phyloP scores from a whole-genome alignment of 2,888 invertebrate species.

The Trichopoda pennipes region DNA sequence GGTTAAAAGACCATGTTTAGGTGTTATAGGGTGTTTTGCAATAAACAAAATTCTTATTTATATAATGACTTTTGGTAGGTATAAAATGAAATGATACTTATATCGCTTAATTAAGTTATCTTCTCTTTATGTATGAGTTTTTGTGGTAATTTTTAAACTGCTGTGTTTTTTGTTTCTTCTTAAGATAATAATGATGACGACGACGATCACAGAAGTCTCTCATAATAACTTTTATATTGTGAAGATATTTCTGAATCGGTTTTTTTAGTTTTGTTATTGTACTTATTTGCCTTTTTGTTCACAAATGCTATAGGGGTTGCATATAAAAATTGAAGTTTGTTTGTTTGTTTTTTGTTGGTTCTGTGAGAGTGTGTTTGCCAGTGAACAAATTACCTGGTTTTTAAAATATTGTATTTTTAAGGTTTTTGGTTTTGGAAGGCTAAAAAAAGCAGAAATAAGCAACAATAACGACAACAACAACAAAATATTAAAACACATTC shows the following conservation, averaged over 20 bases:
- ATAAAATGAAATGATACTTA: conserved; percentile 63
- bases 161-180: conserved; percentile 32
- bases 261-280: conserved; percentile 11
- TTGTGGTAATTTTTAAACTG: conserved; percentile 65
- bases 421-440: conserved; percentile 16
- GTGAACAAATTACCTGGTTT: conserved; percentile 65
- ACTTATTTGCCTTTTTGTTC: conserved; percentile 31
- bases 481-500: conserved; percentile 46
- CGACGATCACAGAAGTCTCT: conserved; percentile 54
- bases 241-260: conserved; percentile 45
- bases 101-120: conserved; percentile 69
- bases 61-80: conserved; percentile 31
- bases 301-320: conserved; percentile 51
- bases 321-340: conserved; percentile 3
- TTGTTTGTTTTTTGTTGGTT: background rate
- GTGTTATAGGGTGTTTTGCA: conserved; percentile 36
- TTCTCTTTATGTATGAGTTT: conserved; percentile 58
- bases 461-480: too few species aligned
- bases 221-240: conserved; percentile 60
- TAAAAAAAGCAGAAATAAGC: background rate
- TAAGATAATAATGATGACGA: conserved; percentile 49
- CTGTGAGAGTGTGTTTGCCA: conserved; percentile 5
- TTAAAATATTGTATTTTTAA: conserved; percentile 64
- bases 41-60: conserved; percentile 33
- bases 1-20: background rate